A percentile compares a stretch with the other conserved stretches of the same genome.
Conservation (phyloP, 2,797 vertebrate species). For the Manis crassicaudata region DNA sequence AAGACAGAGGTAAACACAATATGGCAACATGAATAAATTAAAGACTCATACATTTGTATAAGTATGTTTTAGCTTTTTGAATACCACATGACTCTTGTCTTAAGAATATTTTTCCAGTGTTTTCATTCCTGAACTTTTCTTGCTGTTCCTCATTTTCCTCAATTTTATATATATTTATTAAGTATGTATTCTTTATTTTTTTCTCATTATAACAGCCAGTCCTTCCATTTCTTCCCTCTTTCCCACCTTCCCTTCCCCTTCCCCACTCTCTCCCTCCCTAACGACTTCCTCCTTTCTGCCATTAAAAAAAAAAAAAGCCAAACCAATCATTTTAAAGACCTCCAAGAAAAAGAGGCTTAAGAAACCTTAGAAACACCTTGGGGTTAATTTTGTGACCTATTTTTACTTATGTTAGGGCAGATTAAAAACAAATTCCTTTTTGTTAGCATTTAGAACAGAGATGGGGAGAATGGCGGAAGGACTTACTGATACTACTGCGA, state of each 20-base stretch:
- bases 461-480: not conserved
- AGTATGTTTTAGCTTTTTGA: constrained; percentile 1
- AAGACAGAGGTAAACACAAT: constrained; percentile 61
- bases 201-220: not conserved
- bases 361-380: constrained; percentile 18
- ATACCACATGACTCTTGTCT: not conserved
- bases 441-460: constrained; percentile 24
- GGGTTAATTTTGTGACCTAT: not conserved
- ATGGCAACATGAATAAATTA: constrained; percentile 25
- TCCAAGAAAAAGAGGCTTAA: not conserved
- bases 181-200: not conserved
- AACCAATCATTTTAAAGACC: not conserved
- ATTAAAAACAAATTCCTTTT: constrained; percentile 31
- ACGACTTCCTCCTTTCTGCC: not conserved
- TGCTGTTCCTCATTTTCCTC: constrained; percentile 30
- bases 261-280: not conserved
- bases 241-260: not conserved
- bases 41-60: not conserved
- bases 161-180: not conserved
- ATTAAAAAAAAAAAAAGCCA: not conserved
- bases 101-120: not conserved
- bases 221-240: too few relatives aligned
- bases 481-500: constrained; percentile 96
- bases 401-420: not conserved
- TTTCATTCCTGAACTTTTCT: constrained; percentile 32